Conservation (phyloP, 2,888 invertebrate genomes). For the Phyllotreta cruciferae region DNA sequence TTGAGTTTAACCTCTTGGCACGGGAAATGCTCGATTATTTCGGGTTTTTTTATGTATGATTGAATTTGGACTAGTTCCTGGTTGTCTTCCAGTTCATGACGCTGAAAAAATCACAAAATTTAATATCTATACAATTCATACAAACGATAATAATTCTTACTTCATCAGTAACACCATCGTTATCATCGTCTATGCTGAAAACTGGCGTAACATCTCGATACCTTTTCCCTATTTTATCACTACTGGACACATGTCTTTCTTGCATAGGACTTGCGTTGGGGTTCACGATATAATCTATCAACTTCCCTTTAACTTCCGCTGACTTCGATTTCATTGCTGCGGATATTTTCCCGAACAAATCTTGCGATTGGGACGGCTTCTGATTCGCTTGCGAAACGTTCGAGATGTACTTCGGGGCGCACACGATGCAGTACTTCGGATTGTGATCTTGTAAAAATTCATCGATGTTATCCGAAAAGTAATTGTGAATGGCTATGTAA, state of each 20-base stretch:
- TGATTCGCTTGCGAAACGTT: constrained; percentile 42
- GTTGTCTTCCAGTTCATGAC: constrained; percentile 67
- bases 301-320: constrained; percentile 88
- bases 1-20: constrained; percentile 93
- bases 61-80: constrained; percentile 83
- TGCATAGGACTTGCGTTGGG: constrained; percentile 68
- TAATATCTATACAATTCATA: constrained; percentile 2
- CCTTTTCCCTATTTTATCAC: constrained; percentile 83
- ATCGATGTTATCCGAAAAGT: constrained; percentile 81
- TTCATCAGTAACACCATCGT: constrained; percentile 64
- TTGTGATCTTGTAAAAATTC: constrained; percentile 88
- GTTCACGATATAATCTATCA: constrained; percentile 94
- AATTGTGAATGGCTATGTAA: constrained; percentile 83
- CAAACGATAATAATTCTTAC: constrained; percentile 48
- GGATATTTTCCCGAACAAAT: constrained; percentile 83
- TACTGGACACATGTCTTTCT: constrained; percentile 84
- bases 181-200: constrained; percentile 93
- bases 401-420: constrained; percentile 64
- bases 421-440: constrained; percentile 80
- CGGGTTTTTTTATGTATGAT: constrained; percentile 81
- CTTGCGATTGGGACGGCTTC: constrained; percentile 62
- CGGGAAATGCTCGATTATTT: constrained; percentile 84
- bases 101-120: constrained; percentile 44
- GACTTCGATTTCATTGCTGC: constrained; percentile 90
- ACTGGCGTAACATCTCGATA: constrained; percentile 91